phyloP scores from a whole-genome alignment of 2,797 vertebrate species.

The Sebastes kiyomatsui region DNA sequence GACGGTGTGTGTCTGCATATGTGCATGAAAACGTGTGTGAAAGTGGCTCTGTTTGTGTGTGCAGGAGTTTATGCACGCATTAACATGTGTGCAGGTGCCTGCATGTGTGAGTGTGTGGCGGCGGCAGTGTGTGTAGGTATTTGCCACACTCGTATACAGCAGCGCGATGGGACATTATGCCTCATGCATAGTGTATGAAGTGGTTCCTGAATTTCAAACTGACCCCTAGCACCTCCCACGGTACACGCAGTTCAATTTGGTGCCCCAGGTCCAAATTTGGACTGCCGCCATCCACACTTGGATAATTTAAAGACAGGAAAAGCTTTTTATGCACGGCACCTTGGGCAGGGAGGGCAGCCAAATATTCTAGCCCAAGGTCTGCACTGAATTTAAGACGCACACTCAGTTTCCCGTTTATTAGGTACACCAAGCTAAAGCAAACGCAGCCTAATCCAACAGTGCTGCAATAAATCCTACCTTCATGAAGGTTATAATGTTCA shows the following conservation, averaged over 20 bases:
- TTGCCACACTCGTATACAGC: conserved; percentile 23
- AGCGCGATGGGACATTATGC: conserved; percentile 46
- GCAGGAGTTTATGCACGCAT: conserved; percentile 2
- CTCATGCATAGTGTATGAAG: conserved; percentile 73
- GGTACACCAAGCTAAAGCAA: conserved; percentile 8
- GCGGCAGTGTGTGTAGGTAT: conserved; percentile 19
- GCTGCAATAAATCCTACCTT: neutral
- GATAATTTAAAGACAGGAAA: conserved; percentile 67
- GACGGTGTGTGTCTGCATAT: conserved; percentile 42
- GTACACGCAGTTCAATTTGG: conserved; percentile 49
- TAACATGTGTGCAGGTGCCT: neutral
- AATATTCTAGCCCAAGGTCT: conserved; percentile 54
- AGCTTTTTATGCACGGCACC: conserved; percentile 57
- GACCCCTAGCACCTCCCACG: conserved; percentile 61
- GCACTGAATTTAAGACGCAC: conserved; percentile 23
- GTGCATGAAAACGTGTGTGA: conserved; percentile 39
- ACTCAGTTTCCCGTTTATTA: conserved; percentile 29
- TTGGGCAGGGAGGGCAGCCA: conserved; percentile 49
- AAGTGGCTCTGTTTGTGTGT: conserved; percentile 14
- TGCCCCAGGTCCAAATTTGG: conserved; percentile 61
- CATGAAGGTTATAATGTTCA: neutral
- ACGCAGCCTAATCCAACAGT: conserved; percentile 2
- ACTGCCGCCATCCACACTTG: conserved; percentile 58
- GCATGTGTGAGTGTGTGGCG: neutral
- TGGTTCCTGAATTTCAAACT: conserved; percentile 60